Conservation (phyloP, 2,797 vertebrate genomes). For the Tokudaia tokunoshimensis region DNA sequence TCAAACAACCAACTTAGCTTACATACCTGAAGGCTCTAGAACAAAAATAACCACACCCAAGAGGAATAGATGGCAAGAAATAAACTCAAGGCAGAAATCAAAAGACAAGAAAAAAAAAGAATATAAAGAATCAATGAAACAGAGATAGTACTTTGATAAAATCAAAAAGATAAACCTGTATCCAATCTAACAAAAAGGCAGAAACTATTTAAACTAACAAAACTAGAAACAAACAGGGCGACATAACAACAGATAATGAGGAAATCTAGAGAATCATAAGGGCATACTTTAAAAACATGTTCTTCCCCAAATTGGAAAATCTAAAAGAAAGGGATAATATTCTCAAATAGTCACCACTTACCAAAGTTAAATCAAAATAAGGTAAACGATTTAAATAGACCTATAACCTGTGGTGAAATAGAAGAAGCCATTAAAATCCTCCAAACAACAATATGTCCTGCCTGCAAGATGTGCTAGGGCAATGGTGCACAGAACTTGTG, state of each 20-base stretch:
- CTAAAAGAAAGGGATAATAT: not conserved
- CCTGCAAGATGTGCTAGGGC: too few relatives aligned
- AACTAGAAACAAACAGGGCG: not conserved
- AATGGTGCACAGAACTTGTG: too few relatives aligned
- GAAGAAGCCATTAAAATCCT: too few relatives aligned
- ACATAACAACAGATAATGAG: not conserved
- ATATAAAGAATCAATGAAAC: not conserved
- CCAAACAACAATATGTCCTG: too few relatives aligned
- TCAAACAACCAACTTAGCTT: not conserved
- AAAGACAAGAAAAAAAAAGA: not conserved
- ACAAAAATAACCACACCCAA: not conserved
- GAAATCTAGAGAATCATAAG: not conserved
- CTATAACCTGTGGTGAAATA: too few relatives aligned
- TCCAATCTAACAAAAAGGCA: not conserved
- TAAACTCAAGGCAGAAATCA: not conserved
- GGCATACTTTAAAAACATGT: not conserved
- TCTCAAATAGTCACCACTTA: not conserved
- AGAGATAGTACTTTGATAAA: too few relatives aligned
- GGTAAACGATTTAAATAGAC: not conserved
- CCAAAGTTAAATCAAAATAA: not conserved
- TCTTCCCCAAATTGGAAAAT: not conserved
- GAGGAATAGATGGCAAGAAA: not conserved
- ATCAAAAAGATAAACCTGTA: not conserved
- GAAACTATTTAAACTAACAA: not conserved
- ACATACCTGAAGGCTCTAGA: not conserved